phyloP scores from a whole-genome alignment of 2,888 invertebrate species.

The Lycia hirtaria region DNA sequence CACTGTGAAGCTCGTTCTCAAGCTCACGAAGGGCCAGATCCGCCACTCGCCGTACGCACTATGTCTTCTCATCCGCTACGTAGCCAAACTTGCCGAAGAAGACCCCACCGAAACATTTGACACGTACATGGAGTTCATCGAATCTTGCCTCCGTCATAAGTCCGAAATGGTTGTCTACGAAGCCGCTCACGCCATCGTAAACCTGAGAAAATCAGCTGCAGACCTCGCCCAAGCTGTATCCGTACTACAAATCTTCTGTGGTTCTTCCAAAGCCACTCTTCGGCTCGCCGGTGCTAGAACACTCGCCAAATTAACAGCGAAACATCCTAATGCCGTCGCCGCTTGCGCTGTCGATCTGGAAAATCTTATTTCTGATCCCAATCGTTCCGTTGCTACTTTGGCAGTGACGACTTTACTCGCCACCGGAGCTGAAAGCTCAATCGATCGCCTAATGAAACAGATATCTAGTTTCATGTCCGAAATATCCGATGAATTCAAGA shows the following conservation, averaged over 20 bases:
- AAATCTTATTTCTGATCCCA: conserved; percentile 98
- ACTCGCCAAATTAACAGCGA: conserved; percentile 97
- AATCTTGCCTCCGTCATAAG: conserved; percentile 97
- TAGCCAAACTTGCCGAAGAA: conserved; percentile 96
- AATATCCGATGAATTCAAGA: conserved; percentile 99
- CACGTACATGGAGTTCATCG: conserved; percentile 95
- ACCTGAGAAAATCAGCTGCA: conserved; percentile 92
- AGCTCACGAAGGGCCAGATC: conserved; percentile 88
- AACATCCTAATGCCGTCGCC: conserved; percentile 98
- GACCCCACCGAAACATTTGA: conserved; percentile 90
- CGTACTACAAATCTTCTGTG: conserved; percentile 98
- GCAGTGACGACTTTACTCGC: conserved; percentile 99
- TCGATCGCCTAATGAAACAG: conserved; percentile 99
- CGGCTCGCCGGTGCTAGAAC: conserved; percentile 99
- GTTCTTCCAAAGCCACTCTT: conserved; percentile 97
- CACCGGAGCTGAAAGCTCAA: conserved; percentile 98
- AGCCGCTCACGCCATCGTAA: conserved; percentile 99
- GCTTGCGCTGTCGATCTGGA: conserved; percentile 99
- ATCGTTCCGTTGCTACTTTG: conserved; percentile 98
- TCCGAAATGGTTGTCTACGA: conserved; percentile 99
- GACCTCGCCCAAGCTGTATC: conserved; percentile 98
- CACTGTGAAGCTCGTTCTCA: conserved; percentile 97
- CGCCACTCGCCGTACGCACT: conserved; percentile 96
- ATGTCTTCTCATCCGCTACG: conserved; percentile 97
- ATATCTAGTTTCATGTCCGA: conserved; percentile 99